These are phyloP conservation scores for Junonia oenone DNA, from an alignment of 2,888 invertebrate species.

Conservation along the genomic window DNA sequence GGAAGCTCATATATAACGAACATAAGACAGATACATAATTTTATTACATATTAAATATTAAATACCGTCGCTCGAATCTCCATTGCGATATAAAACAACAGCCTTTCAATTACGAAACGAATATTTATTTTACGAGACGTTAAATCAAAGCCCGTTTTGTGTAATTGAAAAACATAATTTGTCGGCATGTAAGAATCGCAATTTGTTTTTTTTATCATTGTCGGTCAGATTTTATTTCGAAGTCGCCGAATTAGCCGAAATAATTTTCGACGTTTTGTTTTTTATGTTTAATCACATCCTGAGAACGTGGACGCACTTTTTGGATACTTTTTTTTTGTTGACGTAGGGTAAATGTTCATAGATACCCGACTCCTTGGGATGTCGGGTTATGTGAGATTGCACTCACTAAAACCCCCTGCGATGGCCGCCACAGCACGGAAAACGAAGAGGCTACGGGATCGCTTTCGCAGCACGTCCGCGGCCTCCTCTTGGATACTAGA, in stretches of 20 bases:
- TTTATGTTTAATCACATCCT: slow-evolving; percentile 1
- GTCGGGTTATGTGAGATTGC: too few species aligned
- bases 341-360: too few species aligned
- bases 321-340: background rate
- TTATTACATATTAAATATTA: background rate
- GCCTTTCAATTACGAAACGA: slow-evolving; percentile 24
- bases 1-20: background rate
- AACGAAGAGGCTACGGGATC: too few species aligned
- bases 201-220: slow-evolving; percentile 23
- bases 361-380: too few species aligned
- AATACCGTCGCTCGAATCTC: background rate
- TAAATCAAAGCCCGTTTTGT: slow-evolving; percentile 10
- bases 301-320: background rate
- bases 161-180: slow-evolving; percentile 2
- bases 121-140: slow-evolving; percentile 26
- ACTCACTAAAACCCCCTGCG: too few species aligned
- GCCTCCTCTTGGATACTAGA: too few species aligned
- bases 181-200: slow-evolving; percentile 22
- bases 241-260: background rate
- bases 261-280: background rate
- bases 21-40: background rate
- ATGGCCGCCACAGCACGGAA: too few species aligned
- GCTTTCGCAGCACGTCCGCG: too few species aligned
- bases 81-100: background rate
- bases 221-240: slow-evolving; percentile 6